Base-by-base conservation (phyloP, 1,140 invertebrate species). In the Aphis gossypii region DNA sequence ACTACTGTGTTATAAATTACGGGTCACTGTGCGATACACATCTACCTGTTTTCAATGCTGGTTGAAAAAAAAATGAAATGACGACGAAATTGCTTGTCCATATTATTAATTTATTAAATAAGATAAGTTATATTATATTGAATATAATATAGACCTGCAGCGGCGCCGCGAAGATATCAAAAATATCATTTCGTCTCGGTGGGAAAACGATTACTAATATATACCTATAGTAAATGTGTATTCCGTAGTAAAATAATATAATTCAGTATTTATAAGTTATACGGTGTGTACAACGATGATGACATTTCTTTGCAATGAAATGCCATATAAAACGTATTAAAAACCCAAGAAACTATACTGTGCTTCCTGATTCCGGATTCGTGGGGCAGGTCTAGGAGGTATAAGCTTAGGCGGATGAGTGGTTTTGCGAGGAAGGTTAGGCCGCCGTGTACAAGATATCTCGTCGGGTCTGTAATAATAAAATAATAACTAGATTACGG, bases 281-380 rank as follows among this genome's bases (percentile, higher is more conserved):
- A 51, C n/a, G n/a, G 48, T 25, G 60, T 68, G 14, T 68, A 68
- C 11, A 4, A 68, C 7, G 25, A n/a, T n/a, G 4, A 11, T 60
- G 25, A 68, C 5, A 68, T n/a, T 68, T n/a, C 60, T 30, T 68
- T 14, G 7, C n/a, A 54, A 54, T 89, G 20, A 54, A 89, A 89
- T 14, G 2, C 46, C 20, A 54, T 35, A 21, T 41, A 54, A 38
- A 89, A 48, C 14, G 20, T 54, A n/a, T 30, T 60, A 60, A 60
- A 60, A 60, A 30, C 86, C 51, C 86, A n/a, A n/a, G n/a, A 54
- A 89, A 89, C n/a, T 30, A 41, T 41, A 35, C 44, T 30, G 44
- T 25, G n/a, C 51, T 89, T 89, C 88, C 51, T 89, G 88, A 56
- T 87, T 48, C 44, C 46, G 23, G 44, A 48, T 86, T 82, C 25